Evolutionary conservation across 2,797 vertebrate genomes (phyloP).

Genomic region (Acrossocheilus fasciatus): DNA sequence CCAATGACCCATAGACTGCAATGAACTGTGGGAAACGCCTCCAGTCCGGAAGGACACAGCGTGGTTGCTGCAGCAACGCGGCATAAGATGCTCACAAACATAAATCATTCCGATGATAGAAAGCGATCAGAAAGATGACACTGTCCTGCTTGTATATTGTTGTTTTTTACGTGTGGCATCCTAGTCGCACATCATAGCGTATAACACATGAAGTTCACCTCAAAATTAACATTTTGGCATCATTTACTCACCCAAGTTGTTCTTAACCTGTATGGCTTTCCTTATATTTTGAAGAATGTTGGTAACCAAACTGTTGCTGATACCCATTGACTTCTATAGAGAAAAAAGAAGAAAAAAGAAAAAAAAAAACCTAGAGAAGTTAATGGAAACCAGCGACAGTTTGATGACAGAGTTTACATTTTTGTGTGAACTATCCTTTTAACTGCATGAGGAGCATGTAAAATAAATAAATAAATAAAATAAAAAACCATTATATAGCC

Average conservation of each 20-base stretch:
- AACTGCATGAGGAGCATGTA: too few species aligned
- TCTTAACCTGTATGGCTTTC: not conserved
- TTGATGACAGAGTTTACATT: not conserved
- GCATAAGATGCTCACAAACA: constrained; percentile 54
- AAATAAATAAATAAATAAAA: too few species aligned
- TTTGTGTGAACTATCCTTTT: too few species aligned
- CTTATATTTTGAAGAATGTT: not conserved
- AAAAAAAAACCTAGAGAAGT: not conserved
- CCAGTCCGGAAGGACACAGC: constrained; percentile 55
- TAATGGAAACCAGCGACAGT: not conserved
- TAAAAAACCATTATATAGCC: too few species aligned
- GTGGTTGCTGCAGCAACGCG: constrained; percentile 56
- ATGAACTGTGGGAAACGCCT: constrained; percentile 55
- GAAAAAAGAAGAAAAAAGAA: accelerated
- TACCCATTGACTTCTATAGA: not conserved
- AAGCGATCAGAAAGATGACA: constrained; percentile 49
- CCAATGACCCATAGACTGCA: constrained; percentile 64
- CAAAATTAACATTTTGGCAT: not conserved
- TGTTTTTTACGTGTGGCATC: constrained; percentile 48
- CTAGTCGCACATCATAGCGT: constrained; percentile 66
- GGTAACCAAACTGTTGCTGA: not conserved
- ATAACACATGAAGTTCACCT: constrained; percentile 65
- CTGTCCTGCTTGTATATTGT: constrained; percentile 5
- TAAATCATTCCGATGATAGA: constrained; percentile 57
- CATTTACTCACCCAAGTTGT: not conserved